These are phyloP conservation scores for Clupea harengus DNA, from an alignment of 2,113 vertebrate species.

Conservation along the genomic window DNA sequence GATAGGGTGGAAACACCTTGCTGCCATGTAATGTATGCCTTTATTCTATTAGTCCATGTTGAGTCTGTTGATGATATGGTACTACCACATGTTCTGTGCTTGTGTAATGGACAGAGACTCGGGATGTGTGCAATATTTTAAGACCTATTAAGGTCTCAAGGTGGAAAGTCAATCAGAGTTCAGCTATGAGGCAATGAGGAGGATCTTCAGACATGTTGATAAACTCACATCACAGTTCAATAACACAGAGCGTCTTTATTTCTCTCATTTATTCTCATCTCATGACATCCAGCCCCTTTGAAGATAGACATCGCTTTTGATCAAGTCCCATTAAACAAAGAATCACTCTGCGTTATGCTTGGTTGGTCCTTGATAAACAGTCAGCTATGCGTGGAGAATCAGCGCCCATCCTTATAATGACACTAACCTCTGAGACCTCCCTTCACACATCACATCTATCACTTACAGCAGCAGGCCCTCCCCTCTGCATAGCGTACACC, in stretches of 20 bases:
- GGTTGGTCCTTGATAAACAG: not conserved
- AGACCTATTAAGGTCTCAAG: not conserved
- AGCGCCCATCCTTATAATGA: not conserved
- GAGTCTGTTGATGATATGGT: not conserved
- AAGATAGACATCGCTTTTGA: conserved; percentile 10
- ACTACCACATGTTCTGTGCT: too few species aligned
- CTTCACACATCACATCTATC: not conserved
- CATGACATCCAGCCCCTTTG: not conserved
- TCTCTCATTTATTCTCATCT: not conserved
- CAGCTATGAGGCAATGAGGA: not conserved
- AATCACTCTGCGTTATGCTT: not conserved
- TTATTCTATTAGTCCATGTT: not conserved
- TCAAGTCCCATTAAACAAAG: conserved; percentile 10
- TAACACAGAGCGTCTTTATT: not conserved
- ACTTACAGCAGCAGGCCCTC: not conserved
- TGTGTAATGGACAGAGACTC: not conserved
- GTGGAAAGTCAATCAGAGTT: not conserved
- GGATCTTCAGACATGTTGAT: not conserved
- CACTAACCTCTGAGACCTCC: conserved; percentile 4
- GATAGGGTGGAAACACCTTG: not conserved
- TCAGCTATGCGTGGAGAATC: not conserved
- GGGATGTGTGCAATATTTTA: not conserved
- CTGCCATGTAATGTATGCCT: not conserved
- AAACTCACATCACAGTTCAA: not conserved
- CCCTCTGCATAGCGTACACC: not conserved